phyloP scores from a whole-genome alignment of 2,113 vertebrate species.

The Scatophagus argus region DNA sequence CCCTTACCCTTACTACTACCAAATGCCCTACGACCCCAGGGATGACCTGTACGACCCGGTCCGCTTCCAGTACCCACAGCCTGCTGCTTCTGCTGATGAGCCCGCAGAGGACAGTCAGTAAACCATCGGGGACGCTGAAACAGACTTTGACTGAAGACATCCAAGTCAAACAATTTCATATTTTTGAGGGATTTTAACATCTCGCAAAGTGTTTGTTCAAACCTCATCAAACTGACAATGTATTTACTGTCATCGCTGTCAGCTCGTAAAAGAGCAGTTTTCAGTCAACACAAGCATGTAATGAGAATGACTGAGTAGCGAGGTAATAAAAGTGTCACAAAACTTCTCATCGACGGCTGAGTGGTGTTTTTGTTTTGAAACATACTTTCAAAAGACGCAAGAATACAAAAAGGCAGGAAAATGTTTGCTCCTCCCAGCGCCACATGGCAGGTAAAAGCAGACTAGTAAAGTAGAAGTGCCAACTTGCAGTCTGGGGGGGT shows the following conservation, averaged over 20 bases:
- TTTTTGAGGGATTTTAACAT: constrained; percentile 15
- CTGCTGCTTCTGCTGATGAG: constrained; percentile 62
- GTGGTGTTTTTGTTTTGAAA: background rate
- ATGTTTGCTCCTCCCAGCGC: constrained; percentile 1
- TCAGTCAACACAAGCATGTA: constrained; percentile 19
- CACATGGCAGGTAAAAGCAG: constrained; percentile 57
- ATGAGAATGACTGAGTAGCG: constrained; percentile 14
- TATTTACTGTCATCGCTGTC: constrained; percentile 28
- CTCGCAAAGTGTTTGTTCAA: constrained; percentile 1
- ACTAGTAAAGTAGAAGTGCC: constrained; percentile 28
- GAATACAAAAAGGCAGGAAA: background rate
- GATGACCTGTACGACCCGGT: constrained; percentile 80
- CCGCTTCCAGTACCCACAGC: constrained; percentile 79
- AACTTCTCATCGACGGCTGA: constrained; percentile 9
- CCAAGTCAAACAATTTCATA: constrained; percentile 22
- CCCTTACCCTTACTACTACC: constrained; percentile 69
- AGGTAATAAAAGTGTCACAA: constrained; percentile 61
- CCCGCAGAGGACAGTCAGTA: constrained; percentile 62
- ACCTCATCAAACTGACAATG: constrained; percentile 1
- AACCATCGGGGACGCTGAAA: background rate
- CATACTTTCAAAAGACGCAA: constrained; percentile 3
- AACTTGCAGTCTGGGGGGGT: constrained; percentile 38
- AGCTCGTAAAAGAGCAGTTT: constrained; percentile 9
- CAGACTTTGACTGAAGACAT: constrained; percentile 52
- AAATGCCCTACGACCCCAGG: constrained; percentile 70